Evolutionary conservation across 2,113 vertebrate genomes (phyloP).

Genomic region (Tenebrosternarchus preto): DNA sequence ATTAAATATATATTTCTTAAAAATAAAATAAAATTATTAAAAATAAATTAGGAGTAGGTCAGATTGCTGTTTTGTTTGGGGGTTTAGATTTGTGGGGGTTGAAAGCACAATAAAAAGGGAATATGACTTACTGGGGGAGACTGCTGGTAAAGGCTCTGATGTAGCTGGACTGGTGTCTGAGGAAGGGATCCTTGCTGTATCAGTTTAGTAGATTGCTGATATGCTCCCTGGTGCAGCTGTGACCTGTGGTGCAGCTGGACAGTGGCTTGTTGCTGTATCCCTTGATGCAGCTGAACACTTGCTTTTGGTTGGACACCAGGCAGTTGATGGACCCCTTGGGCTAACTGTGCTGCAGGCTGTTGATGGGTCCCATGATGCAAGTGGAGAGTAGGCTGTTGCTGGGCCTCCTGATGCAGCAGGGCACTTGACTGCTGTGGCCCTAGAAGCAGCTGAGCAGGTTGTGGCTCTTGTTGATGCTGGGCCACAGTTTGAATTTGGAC

Average conservation of each 20-base stretch:
- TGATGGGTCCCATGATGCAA: slow-evolving; percentile 49
- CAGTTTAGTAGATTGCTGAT: slow-evolving; percentile 49
- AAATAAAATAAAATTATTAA: too few relatives aligned
- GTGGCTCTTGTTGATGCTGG: slow-evolving; percentile 28
- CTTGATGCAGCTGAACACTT: slow-evolving; percentile 54
- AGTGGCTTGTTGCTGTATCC: slow-evolving; percentile 58
- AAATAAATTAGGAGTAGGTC: neutral
- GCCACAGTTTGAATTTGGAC: slow-evolving; percentile 20
- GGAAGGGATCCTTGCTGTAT: slow-evolving; percentile 34
- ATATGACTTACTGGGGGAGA: slow-evolving; percentile 76
- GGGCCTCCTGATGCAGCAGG: slow-evolving; percentile 41
- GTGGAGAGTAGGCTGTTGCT: slow-evolving; percentile 35
- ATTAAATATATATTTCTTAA: too few relatives aligned
- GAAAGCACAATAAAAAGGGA: neutral
- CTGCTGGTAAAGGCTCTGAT: slow-evolving; percentile 77
- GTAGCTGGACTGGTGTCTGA: slow-evolving; percentile 38
- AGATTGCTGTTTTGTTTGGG: neutral
- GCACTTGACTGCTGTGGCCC: slow-evolving; percentile 11
- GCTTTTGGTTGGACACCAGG: slow-evolving; percentile 15
- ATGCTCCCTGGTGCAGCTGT: slow-evolving; percentile 64
- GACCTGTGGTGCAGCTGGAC: slow-evolving; percentile 64
- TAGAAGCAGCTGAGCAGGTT: neutral
- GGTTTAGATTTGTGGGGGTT: neutral
- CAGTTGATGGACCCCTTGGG: slow-evolving; percentile 42
- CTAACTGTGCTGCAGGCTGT: slow-evolving; percentile 71